phyloP scores from a whole-genome alignment of 2,113 vertebrate species.

The Cebus imitator region DNA sequence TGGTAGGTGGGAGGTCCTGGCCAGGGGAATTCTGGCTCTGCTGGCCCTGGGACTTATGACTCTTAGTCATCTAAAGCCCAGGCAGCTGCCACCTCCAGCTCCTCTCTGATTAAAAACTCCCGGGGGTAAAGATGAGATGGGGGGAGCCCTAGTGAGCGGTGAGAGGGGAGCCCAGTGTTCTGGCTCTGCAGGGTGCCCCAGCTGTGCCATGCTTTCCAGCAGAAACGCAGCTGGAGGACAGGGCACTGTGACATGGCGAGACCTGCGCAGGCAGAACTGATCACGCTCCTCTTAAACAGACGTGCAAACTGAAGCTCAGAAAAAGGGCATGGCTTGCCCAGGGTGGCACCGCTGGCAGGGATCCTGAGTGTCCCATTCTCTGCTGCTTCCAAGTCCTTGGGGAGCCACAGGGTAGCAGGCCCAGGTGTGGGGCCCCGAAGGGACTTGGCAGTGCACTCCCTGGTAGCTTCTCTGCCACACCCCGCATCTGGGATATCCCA shows the following conservation, averaged over 20 bases:
- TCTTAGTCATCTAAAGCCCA: not conserved
- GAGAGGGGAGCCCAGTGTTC: too few species aligned
- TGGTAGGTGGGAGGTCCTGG: not conserved
- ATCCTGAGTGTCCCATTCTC: not conserved
- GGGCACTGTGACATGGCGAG: not conserved
- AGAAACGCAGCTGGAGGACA: slow-evolving; percentile 36
- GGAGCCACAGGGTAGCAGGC: not conserved
- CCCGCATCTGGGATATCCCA: not conserved
- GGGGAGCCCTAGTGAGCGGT: not conserved
- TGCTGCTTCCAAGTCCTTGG: not conserved
- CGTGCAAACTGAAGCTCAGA: not conserved
- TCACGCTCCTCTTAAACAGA: too few species aligned
- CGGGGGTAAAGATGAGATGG: not conserved
- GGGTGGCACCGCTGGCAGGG: fast-evolving
- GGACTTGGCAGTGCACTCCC: not conserved
- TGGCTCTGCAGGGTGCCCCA: not conserved
- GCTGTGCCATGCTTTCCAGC: not conserved
- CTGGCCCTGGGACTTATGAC: not conserved
- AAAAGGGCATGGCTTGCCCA: not conserved
- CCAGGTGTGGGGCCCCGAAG: not conserved
- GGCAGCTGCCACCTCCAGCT: not conserved
- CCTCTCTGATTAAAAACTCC: not conserved
- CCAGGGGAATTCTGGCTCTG: not conserved
- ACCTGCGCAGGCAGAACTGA: not conserved
- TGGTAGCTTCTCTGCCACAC: not conserved